These are phyloP conservation scores for Spatula versicolor DNA, from an alignment of 2,797 vertebrate genomes.

Conservation along the genomic window DNA sequence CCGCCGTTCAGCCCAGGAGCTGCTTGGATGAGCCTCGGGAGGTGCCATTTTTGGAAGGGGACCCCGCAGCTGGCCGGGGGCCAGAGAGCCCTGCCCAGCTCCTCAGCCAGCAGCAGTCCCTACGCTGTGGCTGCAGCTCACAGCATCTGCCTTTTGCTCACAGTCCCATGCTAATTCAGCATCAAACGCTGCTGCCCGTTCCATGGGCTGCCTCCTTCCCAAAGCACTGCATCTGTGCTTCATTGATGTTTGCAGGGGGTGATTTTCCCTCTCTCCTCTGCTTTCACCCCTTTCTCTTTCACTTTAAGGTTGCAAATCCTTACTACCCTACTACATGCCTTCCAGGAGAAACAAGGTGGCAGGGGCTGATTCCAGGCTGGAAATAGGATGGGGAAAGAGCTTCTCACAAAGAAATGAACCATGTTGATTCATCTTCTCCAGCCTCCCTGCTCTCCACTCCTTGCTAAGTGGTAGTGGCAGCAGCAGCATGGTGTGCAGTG, in stretches of 20 bases:
- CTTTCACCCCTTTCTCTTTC: not conserved
- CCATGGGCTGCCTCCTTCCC: not conserved
- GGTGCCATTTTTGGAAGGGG: not conserved
- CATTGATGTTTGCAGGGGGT: rapidly evolving
- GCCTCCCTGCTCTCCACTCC: not conserved
- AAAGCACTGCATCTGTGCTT: not conserved
- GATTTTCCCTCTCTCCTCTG: not conserved
- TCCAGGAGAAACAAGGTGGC: not conserved
- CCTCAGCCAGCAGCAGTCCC: not conserved
- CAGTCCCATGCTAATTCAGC: not conserved
- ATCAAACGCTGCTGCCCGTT: not conserved
- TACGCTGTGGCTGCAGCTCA: rapidly evolving
- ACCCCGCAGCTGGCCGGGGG: rapidly evolving
- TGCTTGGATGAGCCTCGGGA: not conserved
- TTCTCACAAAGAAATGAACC: not conserved
- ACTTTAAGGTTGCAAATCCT: not conserved
- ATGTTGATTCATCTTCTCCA: constrained; percentile 9
- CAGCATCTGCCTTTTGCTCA: not conserved
- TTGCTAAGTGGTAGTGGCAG: constrained; percentile 45
- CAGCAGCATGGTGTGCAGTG: constrained; percentile 38
- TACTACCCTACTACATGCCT: rapidly evolving
- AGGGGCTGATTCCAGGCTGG: not conserved
- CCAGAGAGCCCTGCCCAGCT: not conserved
- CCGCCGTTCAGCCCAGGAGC: not conserved
- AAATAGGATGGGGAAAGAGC: not conserved